These are phyloP conservation scores for Drosophila phalerata DNA, from an alignment of 2,888 invertebrate genomes.

Conservation along the genomic window DNA sequence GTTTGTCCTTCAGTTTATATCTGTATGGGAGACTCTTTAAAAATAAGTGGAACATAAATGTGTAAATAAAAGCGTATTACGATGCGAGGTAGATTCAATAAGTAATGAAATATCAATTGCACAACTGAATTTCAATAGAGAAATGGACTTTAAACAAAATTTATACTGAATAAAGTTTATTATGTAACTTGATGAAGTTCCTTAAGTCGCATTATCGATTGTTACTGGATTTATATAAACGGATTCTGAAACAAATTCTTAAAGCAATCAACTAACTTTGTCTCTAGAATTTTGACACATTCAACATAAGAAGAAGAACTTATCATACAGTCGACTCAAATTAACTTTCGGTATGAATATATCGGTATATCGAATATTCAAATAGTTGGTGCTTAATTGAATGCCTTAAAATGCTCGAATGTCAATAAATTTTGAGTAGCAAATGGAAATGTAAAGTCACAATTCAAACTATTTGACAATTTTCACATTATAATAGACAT, in stretches of 20 bases:
- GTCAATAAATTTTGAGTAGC: constrained; percentile 23
- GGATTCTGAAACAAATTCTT: neutral
- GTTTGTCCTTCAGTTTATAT: neutral
- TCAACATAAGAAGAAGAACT: neutral
- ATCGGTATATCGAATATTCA: constrained; percentile 35
- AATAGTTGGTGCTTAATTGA: constrained; percentile 50
- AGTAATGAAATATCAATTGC: neutral
- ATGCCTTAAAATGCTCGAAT: constrained; percentile 32
- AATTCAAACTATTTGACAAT: constrained; percentile 42
- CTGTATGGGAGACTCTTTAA: neutral
- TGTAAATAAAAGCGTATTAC: neutral
- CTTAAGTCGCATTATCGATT: neutral
- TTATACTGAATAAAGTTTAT: neutral
- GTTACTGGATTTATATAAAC: neutral
- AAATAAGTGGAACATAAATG: neutral
- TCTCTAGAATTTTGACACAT: no score
- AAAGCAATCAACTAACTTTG: neutral
- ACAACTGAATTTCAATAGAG: neutral
- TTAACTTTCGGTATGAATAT: neutral
- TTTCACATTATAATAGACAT: constrained; percentile 22
- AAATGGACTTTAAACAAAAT: neutral
- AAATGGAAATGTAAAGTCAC: constrained; percentile 7
- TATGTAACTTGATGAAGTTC: neutral
- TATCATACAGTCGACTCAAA: neutral
- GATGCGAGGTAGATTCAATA: neutral